phyloP scores from a whole-genome alignment of 2,113 vertebrate species.

The Semnopithecus entellus region DNA sequence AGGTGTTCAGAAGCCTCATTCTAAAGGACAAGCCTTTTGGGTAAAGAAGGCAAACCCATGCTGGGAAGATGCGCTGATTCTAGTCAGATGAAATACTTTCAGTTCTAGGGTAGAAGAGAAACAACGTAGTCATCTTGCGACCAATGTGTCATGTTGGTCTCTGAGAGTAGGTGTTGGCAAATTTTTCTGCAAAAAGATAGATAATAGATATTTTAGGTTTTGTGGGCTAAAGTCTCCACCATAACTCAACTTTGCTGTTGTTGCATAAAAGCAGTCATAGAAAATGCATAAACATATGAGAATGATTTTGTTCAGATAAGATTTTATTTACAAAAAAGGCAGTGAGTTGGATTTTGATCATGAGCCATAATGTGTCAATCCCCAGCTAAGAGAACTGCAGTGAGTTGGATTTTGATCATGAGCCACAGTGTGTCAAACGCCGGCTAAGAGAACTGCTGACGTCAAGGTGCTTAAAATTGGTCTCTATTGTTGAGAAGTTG shows the following conservation, averaged over 20 bases:
- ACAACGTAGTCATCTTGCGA: not conserved
- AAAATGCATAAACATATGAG: not conserved
- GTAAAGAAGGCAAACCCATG: not conserved
- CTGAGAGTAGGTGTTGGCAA: not conserved
- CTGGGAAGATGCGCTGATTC: not conserved
- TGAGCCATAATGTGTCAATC: not conserved
- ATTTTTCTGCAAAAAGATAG: not conserved
- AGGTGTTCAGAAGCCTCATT: not conserved
- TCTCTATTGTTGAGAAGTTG: not conserved
- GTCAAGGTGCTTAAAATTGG: not conserved
- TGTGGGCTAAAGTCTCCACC: not conserved
- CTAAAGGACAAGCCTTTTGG: not conserved
- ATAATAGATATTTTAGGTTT: not conserved
- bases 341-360: not conserved
- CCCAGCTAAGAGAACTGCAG: not conserved
- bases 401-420: not conserved
- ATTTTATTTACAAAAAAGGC: not conserved
- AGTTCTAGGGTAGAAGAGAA: not conserved
- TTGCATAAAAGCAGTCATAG: not conserved
- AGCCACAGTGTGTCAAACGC: not conserved
- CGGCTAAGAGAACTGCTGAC: not conserved
- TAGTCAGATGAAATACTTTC: not conserved
- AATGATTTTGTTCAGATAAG: not conserved
- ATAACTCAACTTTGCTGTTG: not conserved
- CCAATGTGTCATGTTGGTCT: not conserved